Evolutionary conservation across 2,888 invertebrate species (phyloP), one percentile per base, ranked within the genome.

Genomic region (Zonitis immaculata): DNA sequence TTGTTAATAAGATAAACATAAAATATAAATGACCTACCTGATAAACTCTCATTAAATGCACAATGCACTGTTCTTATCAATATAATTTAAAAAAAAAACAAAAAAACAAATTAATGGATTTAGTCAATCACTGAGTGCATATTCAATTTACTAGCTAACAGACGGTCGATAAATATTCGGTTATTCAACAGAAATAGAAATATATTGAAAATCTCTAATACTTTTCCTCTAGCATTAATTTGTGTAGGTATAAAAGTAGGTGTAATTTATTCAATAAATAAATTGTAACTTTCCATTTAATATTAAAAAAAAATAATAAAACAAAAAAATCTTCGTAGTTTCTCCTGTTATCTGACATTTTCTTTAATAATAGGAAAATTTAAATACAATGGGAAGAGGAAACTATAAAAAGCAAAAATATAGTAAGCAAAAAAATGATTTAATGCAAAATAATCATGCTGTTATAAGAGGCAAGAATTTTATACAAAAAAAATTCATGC

Each of bases 381-480:
- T n/a, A 59, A 57, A 58, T 54, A 57, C 47, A 47, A n/a, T n/a
- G 53, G 53, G 27, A 16, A 30, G 18, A 47, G 52, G 50, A 51
- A 47, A 56, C 58, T 57, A 64, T 54, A 65, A 64, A 64, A 67
- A 66, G 65, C 65, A 61, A 52, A 56, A 28, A 59, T 61, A 51
- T 53, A 53, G 28, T 56, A 63, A 64, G 59, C 62, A 62, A 61
- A 64, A 66, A 58, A 43, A 56, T 11, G 54, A 64, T 67, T 67
- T 66, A 67, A 67, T 67, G 65, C 67, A 60, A 52, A 56, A 57
- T 6, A 39, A 51, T 44, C 58, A 67, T 67, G 67, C 67, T 64
- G 64, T 67, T 66, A 66, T 65, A 66, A 63, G 18, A 39, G 50
- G 66, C 64, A 58, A 57, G 52, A 52, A 49, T 45, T 52, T 27